phyloP scores from a whole-genome alignment of 2,113 vertebrate species.

The Plestiodon gilberti region DNA sequence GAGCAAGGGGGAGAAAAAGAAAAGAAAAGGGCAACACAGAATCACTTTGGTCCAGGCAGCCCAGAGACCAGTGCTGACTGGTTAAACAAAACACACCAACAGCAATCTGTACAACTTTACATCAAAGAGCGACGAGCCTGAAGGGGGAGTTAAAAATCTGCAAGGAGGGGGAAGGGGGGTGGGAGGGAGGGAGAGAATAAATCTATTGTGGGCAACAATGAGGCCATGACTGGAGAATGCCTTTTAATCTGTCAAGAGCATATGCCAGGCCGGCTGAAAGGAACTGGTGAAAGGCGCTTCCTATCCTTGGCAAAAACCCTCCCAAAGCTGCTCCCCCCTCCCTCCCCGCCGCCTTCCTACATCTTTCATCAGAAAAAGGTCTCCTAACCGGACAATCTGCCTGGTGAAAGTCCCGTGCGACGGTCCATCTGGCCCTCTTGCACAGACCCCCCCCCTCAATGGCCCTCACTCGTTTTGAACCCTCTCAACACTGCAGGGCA shows the following conservation, averaged over 20 bases:
- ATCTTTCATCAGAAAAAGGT: not conserved
- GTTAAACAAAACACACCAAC: not conserved
- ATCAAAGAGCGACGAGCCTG: not conserved
- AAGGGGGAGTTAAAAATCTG: not conserved
- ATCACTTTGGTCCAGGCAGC: not conserved
- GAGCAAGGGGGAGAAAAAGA: not conserved
- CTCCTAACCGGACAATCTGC: not conserved
- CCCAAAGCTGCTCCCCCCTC: not conserved
- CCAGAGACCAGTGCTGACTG: not conserved
- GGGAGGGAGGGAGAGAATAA: too few relatives aligned
- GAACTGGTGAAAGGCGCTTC: conserved; percentile 1
- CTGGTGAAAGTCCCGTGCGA: not conserved
- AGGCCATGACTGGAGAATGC: not conserved
- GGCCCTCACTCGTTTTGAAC: not conserved
- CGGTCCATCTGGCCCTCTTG: conserved; percentile 5
- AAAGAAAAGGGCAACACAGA: not conserved
- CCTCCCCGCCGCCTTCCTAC: not conserved
- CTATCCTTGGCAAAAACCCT: not conserved
- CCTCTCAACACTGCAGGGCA: not conserved
- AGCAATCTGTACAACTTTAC: not conserved
- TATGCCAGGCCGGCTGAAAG: conserved; percentile 28
- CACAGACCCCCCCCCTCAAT: not conserved
- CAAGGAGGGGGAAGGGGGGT: not conserved
- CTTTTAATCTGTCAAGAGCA: conserved; percentile 29
- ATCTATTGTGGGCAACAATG: not conserved